phyloP scores from a whole-genome alignment of 2,797 vertebrate genomes.

The Cottoperca gobio region DNA sequence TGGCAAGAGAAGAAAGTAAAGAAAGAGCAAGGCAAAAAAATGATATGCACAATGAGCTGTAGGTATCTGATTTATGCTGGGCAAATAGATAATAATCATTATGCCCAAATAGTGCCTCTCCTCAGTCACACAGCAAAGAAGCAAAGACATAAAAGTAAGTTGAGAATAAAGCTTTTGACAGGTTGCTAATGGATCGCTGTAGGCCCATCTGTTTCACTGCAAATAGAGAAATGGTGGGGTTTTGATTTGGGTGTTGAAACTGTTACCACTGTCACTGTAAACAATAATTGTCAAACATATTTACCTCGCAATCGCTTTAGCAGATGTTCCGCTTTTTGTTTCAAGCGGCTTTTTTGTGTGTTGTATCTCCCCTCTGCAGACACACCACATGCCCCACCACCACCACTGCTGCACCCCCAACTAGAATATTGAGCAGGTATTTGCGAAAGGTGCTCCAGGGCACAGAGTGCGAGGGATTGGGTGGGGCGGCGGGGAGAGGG shows the following conservation, averaged over 20 bases:
- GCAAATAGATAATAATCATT: constrained; percentile 84
- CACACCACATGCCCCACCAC: constrained; percentile 78
- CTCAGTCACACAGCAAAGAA: constrained; percentile 78
- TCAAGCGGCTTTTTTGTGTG: constrained; percentile 83
- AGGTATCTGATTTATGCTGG: constrained; percentile 81
- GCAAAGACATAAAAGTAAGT: constrained; percentile 87
- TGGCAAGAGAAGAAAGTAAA: constrained; percentile 67
- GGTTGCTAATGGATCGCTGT: constrained; percentile 90
- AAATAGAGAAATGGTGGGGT: constrained; percentile 86
- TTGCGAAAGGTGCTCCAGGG: constrained; percentile 89
- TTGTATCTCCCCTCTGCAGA: constrained; percentile 88
- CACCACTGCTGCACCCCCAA: constrained; percentile 71
- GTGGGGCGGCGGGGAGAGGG: constrained; percentile 45
- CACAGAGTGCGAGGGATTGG: constrained; percentile 79
- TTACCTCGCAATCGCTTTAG: constrained; percentile 91
- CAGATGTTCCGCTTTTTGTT: constrained; percentile 91
- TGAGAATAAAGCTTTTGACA: constrained; percentile 88
- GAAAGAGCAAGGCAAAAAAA: constrained; percentile 44
- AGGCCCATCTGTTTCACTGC: constrained; percentile 90
- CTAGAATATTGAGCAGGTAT: constrained; percentile 91
- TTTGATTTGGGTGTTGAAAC: constrained; percentile 87
- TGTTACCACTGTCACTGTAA: constrained; percentile 93
- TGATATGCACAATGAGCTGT: constrained; percentile 67
- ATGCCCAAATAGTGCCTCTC: constrained; percentile 75
- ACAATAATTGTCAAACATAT: constrained; percentile 94